Evolutionary conservation across 2,888 invertebrate species (phyloP).

Genomic region (Chromoteleia sp.): DNA sequence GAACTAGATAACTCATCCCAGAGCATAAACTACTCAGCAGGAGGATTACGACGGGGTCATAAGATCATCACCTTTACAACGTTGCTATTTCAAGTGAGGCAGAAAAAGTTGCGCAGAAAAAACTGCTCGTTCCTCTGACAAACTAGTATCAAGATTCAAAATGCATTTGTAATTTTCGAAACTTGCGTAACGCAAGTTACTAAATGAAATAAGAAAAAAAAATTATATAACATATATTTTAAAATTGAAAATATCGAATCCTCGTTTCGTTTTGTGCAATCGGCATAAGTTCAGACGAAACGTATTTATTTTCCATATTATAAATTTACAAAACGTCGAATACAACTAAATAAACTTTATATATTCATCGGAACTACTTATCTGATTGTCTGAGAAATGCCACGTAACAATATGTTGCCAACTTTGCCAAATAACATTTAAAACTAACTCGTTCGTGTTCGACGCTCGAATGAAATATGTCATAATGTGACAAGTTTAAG

Average conservation of each 20-base stretch:
- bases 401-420: not conserved
- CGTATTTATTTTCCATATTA: not conserved
- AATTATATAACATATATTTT: too few species aligned
- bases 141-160: not conserved
- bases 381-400: conserved; percentile 18
- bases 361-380: conserved; percentile 11
- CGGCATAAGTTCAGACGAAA: not conserved
- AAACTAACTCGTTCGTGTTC: conserved; percentile 12
- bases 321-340: not conserved
- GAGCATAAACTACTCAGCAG: not conserved
- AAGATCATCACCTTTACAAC: not conserved
- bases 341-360: not conserved
- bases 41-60: not conserved
- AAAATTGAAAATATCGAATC: too few species aligned
- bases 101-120: not conserved
- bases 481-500: conserved; percentile 31
- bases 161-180: not conserved
- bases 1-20: not conserved
- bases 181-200: not conserved
- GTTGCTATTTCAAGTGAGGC: not conserved
- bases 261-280: too few species aligned
- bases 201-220: not conserved
- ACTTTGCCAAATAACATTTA: conserved; percentile 21
- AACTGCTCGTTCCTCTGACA: not conserved
- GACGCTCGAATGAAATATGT: conserved; percentile 15